Conservation (phyloP, 2,113 vertebrate species). For the Corythornis vintsioides region DNA sequence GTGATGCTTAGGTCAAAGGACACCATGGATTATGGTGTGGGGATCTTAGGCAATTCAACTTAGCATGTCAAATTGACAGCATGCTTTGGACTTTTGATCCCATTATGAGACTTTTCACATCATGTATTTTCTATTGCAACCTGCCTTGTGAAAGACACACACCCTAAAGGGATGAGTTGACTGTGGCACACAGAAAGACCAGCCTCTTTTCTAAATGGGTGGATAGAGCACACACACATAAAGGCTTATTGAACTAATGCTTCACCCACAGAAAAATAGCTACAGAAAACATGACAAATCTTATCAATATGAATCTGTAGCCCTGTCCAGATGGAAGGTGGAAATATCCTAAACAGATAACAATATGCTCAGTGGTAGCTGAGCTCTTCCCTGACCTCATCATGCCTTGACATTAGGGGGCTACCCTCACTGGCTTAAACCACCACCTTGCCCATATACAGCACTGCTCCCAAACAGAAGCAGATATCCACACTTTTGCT, state of each 20-base stretch:
- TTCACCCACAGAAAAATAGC: background rate
- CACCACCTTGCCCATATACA: background rate
- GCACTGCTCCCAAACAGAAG: background rate
- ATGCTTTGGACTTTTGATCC: background rate
- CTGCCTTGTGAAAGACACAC: background rate
- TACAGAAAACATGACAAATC: background rate
- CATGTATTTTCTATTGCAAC: background rate
- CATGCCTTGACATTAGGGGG: background rate
- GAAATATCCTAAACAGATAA: background rate
- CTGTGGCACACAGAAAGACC: background rate
- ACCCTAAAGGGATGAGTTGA: background rate
- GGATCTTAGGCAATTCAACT: background rate
- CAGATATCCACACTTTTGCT: rapidly evolving
- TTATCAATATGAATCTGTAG: background rate
- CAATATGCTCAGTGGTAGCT: background rate
- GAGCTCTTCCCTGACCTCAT: background rate
- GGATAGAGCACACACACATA: background rate
- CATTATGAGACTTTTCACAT: background rate
- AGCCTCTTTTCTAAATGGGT: background rate
- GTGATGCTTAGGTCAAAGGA: background rate
- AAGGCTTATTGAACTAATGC: background rate
- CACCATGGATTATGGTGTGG: background rate
- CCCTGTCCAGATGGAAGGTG: background rate
- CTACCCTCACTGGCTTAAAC: background rate
- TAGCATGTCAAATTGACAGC: background rate